Evolutionary conservation across 2,797 vertebrate genomes (phyloP).

Genomic region (Chaetophractus vellerosus): DNA sequence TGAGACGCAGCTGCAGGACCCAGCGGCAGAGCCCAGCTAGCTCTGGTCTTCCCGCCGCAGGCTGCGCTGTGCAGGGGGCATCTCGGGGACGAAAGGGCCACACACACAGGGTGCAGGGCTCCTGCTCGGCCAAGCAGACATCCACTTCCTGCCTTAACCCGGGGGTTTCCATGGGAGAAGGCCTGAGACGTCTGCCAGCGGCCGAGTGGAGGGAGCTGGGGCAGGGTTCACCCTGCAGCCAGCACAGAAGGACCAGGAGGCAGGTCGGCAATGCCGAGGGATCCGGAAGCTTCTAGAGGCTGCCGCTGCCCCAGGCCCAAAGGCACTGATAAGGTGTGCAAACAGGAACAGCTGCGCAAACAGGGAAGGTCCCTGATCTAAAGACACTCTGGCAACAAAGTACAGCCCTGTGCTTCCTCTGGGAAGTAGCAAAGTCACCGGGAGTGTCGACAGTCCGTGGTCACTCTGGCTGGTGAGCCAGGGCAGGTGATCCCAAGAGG

Average conservation of each 20-base stretch:
- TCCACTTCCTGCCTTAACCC: too few species aligned
- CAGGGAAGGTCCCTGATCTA: neutral
- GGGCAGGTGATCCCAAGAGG: too few species aligned
- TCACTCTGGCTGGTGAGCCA: neutral
- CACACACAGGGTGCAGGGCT: neutral
- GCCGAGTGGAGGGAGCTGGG: too few species aligned
- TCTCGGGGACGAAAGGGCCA: neutral
- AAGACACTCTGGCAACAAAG: too few species aligned
- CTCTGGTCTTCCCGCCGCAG: neutral
- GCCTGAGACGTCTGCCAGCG: too few species aligned
- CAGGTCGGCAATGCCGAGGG: neutral
- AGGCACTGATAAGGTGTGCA: neutral
- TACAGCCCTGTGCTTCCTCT: neutral
- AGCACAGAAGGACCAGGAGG: neutral
- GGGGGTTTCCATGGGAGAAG: too few species aligned
- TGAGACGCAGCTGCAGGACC: too few species aligned
- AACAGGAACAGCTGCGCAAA: neutral
- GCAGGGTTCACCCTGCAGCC: too few species aligned
- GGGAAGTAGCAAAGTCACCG: accelerated
- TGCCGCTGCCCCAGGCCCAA: neutral
- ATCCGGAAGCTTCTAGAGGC: neutral
- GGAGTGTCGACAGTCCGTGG: too few species aligned
- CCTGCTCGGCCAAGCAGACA: too few species aligned
- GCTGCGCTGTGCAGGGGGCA: neutral
- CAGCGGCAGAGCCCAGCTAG: neutral